These are phyloP conservation scores for Hyla sarda DNA, from an alignment of 2,113 vertebrate species.

Conservation along the genomic window DNA sequence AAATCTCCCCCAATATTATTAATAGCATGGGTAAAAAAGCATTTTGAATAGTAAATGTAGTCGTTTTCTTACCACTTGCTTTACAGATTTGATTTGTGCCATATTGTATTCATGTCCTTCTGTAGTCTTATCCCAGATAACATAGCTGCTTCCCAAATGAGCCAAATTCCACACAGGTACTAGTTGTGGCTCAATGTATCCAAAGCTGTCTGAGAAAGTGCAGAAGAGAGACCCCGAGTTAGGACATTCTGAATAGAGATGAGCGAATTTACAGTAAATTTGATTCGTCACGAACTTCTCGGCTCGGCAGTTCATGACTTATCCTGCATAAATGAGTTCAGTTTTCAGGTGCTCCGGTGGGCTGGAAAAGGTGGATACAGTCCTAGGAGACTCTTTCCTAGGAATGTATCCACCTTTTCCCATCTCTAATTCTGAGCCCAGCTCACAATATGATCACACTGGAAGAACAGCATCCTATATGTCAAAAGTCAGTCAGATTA, in stretches of 20 bases:
- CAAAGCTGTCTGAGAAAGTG: constrained; percentile 69
- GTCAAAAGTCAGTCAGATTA: too few relatives aligned
- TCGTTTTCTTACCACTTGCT: constrained; percentile 72
- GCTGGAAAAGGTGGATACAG: too few relatives aligned
- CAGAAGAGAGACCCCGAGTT: neutral
- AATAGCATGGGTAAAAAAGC: neutral
- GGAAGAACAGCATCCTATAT: neutral
- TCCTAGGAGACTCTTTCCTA: too few relatives aligned
- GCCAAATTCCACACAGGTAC: constrained; percentile 70
- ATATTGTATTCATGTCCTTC: constrained; percentile 65
- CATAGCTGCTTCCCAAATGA: constrained; percentile 70
- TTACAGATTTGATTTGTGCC: constrained; percentile 67
- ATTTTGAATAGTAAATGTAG: neutral
- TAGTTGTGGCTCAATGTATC: constrained; percentile 65
- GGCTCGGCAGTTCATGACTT: too few relatives aligned
- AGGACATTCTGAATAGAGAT: too few relatives aligned
- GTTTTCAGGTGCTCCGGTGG: too few relatives aligned
- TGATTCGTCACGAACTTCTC: too few relatives aligned
- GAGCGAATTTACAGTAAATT: too few relatives aligned
- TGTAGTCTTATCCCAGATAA: constrained; percentile 74
- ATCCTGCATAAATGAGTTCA: too few relatives aligned
- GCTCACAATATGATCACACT: neutral
- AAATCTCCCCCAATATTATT: too few relatives aligned
- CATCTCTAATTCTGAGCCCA: neutral
- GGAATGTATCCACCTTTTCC: too few relatives aligned